Percentiles rank a stretch among this genome's conserved stretches.
Conservation (phyloP, 2,113 vertebrate species). For the Peucedramus taeniatus region DNA sequence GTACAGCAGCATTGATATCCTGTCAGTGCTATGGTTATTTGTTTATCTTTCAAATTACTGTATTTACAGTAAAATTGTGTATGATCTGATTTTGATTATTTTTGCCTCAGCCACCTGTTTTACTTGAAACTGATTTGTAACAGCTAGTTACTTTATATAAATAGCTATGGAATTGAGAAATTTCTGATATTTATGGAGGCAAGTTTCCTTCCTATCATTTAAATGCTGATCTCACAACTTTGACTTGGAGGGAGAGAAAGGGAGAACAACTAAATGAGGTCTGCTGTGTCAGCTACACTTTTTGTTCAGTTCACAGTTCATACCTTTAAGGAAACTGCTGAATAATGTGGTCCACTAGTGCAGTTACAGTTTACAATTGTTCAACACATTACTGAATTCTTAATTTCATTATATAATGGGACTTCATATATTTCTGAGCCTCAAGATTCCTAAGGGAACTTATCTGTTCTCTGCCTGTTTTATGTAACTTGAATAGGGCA, state of each 20-base stretch:
- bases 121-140: slow-evolving; percentile 64
- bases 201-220: slow-evolving; percentile 54
- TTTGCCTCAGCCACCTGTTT: slow-evolving; percentile 60
- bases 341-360: slow-evolving; percentile 56
- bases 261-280: slow-evolving; percentile 32
- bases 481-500: slow-evolving; percentile 21
- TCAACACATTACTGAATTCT: slow-evolving; percentile 59
- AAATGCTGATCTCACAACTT: slow-evolving; percentile 44
- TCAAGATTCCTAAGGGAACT: slow-evolving; percentile 45
- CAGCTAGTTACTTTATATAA: slow-evolving; percentile 57
- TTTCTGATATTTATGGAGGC: slow-evolving; percentile 55
- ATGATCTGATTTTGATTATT: slow-evolving; percentile 58
- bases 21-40: slow-evolving; percentile 44
- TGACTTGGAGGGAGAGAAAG: slow-evolving; percentile 26
- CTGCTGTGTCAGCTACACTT: slow-evolving; percentile 42
- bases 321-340: slow-evolving; percentile 64
- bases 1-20: slow-evolving; percentile 32
- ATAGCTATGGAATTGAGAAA: slow-evolving; percentile 34
- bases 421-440: slow-evolving; percentile 58
- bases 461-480: slow-evolving; percentile 34
- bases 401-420: slow-evolving; percentile 57
- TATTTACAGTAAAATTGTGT: slow-evolving; percentile 63
- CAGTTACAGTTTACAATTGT: slow-evolving; percentile 65
- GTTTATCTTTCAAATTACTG: slow-evolving; percentile 62
- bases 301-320: slow-evolving; percentile 52